A percentile compares a stretch with the other conserved stretches of the same genome.
phyloP scores from a whole-genome alignment of 2,113 vertebrate genomes.

The Tympanuchus pallidicinctus region DNA sequence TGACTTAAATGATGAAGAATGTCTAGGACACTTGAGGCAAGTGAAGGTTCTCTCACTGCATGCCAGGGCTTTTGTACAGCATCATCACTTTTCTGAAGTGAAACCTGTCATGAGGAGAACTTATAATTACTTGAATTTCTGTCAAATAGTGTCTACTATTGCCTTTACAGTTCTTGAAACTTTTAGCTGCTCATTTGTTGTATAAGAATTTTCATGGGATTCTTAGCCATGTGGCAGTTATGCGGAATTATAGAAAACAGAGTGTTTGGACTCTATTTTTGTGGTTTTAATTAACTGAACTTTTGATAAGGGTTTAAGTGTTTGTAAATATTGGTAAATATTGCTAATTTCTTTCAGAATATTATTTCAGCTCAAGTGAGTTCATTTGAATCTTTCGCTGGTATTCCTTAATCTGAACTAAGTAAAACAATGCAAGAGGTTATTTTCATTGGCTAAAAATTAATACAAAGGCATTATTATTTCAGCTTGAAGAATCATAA shows the following conservation, averaged over 20 bases:
- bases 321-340: background rate
- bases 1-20: conserved; percentile 15
- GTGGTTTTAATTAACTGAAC: background rate
- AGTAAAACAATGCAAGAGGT: background rate
- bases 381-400: background rate
- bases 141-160: background rate
- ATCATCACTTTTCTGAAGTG: background rate
- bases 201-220: background rate
- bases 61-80: background rate
- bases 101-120: background rate
- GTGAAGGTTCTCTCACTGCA: background rate
- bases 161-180: background rate
- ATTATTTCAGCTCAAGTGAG: background rate
- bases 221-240: background rate
- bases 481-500: background rate
- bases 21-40: conserved; percentile 12
- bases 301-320: background rate
- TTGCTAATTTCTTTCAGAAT: background rate
- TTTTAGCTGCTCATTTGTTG: background rate
- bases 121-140: background rate
- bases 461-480: background rate
- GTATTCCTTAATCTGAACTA: background rate
- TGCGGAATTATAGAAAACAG: background rate
- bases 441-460: background rate
- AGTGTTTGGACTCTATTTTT: background rate